phyloP scores from a whole-genome alignment of 2,888 invertebrate genomes.

The Plusia festucae region DNA sequence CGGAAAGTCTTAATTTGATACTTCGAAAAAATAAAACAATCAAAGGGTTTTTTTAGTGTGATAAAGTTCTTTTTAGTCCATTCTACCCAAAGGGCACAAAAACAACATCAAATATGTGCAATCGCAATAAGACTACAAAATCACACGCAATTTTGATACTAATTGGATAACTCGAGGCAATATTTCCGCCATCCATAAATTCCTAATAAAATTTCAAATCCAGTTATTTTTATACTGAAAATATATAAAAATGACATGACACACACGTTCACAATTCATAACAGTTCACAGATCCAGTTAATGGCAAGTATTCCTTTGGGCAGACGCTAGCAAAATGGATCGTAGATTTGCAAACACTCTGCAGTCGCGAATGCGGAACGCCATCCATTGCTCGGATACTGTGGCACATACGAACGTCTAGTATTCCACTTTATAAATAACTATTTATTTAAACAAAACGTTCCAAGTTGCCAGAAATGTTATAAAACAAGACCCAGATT shows the following conservation, averaged over 20 bases:
- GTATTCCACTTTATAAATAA: constrained; percentile 40
- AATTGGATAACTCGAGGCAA: neutral
- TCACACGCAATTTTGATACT: constrained; percentile 16
- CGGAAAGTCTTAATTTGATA: neutral
- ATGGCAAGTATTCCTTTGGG: constrained; percentile 56
- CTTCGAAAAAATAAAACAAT: neutral
- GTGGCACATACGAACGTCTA: constrained; percentile 22
- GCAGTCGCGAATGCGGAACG: constrained; percentile 47
- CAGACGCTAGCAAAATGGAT: constrained; percentile 38
- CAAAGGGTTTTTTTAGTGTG: neutral
- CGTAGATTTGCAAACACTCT: constrained; percentile 43
- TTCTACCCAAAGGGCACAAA: no score
- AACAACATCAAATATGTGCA: no score
- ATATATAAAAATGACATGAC: constrained; percentile 1
- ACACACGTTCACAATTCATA: constrained; percentile 15
- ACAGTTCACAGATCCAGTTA: constrained; percentile 28
- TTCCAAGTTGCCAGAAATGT: neutral
- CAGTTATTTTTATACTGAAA: neutral
- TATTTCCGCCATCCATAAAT: neutral
- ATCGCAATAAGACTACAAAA: neutral
- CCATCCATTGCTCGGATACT: constrained; percentile 40
- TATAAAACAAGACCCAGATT: neutral
- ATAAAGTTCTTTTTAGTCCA: no score
- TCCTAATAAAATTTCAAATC: neutral
- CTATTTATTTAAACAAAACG: constrained; percentile 21